phyloP scores from a whole-genome alignment of 2,797 vertebrate genomes.

The Lindbergichthys nudifrons region DNA sequence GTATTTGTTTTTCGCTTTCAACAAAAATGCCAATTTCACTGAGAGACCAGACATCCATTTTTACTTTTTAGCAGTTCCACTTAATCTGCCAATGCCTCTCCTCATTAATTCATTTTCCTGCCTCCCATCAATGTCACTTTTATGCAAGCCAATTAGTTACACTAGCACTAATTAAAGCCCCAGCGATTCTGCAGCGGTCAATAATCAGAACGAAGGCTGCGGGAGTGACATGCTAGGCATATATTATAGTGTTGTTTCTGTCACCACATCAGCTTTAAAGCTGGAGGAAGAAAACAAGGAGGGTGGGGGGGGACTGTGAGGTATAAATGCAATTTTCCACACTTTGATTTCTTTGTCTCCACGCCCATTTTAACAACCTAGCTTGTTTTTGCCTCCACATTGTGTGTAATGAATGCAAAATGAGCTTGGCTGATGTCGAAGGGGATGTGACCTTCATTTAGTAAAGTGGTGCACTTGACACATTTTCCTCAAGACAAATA shows the following conservation, averaged over 20 bases:
- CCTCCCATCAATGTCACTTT: constrained; percentile 76
- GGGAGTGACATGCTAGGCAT: constrained; percentile 52
- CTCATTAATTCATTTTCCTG: constrained; percentile 72
- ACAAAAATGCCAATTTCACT: constrained; percentile 55
- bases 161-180: constrained; percentile 79
- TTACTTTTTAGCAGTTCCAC: constrained; percentile 48
- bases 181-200: constrained; percentile 74
- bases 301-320: not conserved
- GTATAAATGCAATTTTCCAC: not conserved
- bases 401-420: constrained; percentile 28
- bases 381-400: not conserved
- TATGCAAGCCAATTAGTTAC: constrained; percentile 78
- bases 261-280: constrained; percentile 25
- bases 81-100: constrained; percentile 60
- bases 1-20: constrained; percentile 25
- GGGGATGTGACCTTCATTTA: constrained; percentile 41
- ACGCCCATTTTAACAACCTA: not conserved
- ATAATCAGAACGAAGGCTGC: constrained; percentile 70
- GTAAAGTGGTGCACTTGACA: constrained; percentile 35
- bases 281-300: not conserved
- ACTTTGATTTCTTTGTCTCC: constrained; percentile 17
- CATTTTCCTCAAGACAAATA: constrained; percentile 51
- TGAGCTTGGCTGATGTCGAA: constrained; percentile 2
- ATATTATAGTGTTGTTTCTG: constrained; percentile 35
- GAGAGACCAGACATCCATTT: constrained; percentile 44